Conservation (phyloP, 2,888 invertebrate species). For the Aporophyla nigra region DNA sequence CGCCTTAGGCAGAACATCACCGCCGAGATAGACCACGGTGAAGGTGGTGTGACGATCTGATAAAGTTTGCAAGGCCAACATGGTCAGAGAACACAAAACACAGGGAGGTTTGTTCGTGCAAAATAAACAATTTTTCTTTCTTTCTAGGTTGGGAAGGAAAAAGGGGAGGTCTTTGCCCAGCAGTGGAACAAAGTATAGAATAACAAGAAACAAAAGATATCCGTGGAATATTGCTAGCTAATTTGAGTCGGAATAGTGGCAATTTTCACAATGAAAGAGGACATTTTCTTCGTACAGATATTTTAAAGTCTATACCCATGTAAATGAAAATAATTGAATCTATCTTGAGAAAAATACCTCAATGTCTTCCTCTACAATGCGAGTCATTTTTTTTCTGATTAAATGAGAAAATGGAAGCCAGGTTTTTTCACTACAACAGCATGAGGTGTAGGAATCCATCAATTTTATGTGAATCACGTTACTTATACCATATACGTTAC, state of each 20-base stretch:
- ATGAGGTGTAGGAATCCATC: conserved; percentile 29
- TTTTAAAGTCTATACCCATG: not conserved
- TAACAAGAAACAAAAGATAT: too few relatives aligned
- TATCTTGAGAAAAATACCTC: not conserved
- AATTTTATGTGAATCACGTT: conserved; percentile 41
- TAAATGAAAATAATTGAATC: conserved; percentile 12
- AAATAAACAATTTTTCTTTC: too few relatives aligned
- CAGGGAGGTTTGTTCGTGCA: too few relatives aligned
- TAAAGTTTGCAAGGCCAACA: too few relatives aligned
- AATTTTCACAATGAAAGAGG: not conserved
- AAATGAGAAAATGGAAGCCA: not conserved
- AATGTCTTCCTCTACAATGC: not conserved
- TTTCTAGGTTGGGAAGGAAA: too few relatives aligned
- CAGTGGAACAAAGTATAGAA: too few relatives aligned
- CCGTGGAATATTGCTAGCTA: not conserved
- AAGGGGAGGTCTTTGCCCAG: too few relatives aligned
- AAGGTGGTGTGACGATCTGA: too few relatives aligned
- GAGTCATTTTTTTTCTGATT: not conserved
- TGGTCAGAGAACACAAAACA: too few relatives aligned
- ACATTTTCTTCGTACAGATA: not conserved
- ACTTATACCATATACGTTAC: not conserved
- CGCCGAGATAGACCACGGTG: too few relatives aligned
- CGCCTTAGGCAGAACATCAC: too few relatives aligned
- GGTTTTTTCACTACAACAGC: conserved; percentile 9
- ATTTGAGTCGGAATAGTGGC: not conserved